Evolutionary conservation across 2,888 invertebrate species (phyloP).

Genomic region (Litoditis marina): DNA sequence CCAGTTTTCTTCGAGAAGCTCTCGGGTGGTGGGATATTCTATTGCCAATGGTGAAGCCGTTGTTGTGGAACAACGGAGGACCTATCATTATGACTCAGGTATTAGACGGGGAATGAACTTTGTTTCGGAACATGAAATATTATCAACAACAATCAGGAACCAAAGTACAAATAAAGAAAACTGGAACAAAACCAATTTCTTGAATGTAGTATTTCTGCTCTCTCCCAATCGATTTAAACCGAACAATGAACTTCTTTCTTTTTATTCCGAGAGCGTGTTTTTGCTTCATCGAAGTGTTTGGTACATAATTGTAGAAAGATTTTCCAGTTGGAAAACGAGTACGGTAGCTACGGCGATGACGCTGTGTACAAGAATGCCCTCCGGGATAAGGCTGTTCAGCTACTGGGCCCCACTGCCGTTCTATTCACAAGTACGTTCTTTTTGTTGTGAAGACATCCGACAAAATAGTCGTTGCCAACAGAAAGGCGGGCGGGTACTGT

Average conservation of each 20-base stretch:
- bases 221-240: too few relatives aligned
- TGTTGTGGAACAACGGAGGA: constrained; percentile 64
- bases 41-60: constrained; percentile 49
- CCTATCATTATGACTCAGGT: constrained; percentile 63
- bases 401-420: constrained; percentile 71
- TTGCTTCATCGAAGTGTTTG: too few relatives aligned
- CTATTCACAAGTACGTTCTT: constrained; percentile 71
- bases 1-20: constrained; percentile 13
- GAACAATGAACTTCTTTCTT: too few relatives aligned
- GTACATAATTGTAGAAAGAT: not conserved
- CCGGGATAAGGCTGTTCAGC: constrained; percentile 68
- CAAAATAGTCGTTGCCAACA: not conserved
- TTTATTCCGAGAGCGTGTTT: too few relatives aligned
- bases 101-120: too few relatives aligned
- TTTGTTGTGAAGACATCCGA: too few relatives aligned
- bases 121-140: too few relatives aligned
- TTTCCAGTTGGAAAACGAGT: constrained; percentile 68
- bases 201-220: too few relatives aligned
- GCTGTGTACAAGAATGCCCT: constrained; percentile 72
- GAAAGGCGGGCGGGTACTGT: too few relatives aligned
- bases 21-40: constrained; percentile 16
- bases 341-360: constrained; percentile 73
- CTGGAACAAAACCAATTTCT: too few relatives aligned
- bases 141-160: not conserved
- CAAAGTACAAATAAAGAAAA: not conserved